Percentiles rank a stretch among this genome's conserved stretches.
Evolutionary conservation across 1,140 invertebrate genomes (phyloP).

Genomic region (Ostrea edulis): DNA sequence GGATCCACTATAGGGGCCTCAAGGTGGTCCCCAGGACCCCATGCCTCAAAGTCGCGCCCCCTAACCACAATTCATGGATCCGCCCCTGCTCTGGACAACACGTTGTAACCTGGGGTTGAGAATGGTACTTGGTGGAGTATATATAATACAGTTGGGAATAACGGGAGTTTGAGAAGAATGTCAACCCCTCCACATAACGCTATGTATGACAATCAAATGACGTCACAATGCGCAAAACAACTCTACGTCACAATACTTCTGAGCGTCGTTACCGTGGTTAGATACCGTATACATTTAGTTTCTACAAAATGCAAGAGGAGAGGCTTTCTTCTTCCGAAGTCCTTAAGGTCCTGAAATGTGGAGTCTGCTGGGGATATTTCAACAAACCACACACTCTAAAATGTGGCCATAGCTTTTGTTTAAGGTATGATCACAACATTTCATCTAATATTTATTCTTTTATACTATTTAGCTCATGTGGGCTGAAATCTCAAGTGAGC

Average conservation of each 20-base stretch:
- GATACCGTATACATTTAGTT: neutral
- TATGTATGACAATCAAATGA: conserved; percentile 32
- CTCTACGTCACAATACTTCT: neutral
- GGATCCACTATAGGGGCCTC: too few species aligned
- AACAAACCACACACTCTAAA: conserved; percentile 46
- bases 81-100: too few species aligned
- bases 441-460: neutral
- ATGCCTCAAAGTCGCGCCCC: too few species aligned
- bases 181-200: too few species aligned
- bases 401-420: conserved; percentile 49
- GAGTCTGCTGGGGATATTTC: conserved; percentile 43
- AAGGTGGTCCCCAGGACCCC: too few species aligned
- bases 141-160: too few species aligned
- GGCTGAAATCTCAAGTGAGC: too few species aligned
- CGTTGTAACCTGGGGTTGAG: too few species aligned
- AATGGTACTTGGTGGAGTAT: too few species aligned
- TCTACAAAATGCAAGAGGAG: neutral
- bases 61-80: too few species aligned
- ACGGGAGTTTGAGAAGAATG: too few species aligned
- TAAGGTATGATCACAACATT: neutral
- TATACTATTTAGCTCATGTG: too few species aligned
- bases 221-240: neutral
- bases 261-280: neutral
- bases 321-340: neutral
- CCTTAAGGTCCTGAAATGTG: conserved; percentile 41